These are phyloP conservation scores for Melinopterus prodromus DNA, from an alignment of 2,888 invertebrate genomes.

Conservation along the genomic window DNA sequence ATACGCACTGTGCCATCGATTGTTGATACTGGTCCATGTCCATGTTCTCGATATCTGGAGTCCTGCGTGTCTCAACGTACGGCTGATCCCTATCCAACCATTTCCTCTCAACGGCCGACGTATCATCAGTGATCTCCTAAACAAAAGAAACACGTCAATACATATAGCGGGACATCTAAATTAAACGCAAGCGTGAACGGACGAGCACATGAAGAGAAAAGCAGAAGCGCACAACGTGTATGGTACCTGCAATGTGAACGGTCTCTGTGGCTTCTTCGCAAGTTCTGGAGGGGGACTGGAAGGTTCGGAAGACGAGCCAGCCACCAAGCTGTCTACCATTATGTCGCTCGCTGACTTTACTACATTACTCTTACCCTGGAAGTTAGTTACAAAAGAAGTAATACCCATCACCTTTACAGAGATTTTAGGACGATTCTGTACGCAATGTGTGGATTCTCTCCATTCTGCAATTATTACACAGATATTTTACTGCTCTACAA, in stretches of 20 bases:
- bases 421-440: constrained; percentile 18
- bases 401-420: constrained; percentile 32
- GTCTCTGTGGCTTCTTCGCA: constrained; percentile 64
- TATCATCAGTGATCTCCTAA: constrained; percentile 69
- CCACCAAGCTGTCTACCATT: constrained; percentile 54
- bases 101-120: constrained; percentile 67
- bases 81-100: constrained; percentile 71
- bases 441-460: not conserved
- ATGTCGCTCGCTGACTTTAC: constrained; percentile 56
- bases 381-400: constrained; percentile 51
- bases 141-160: constrained; percentile 5
- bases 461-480: not conserved
- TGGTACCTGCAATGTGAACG: constrained; percentile 68
- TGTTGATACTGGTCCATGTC: constrained; percentile 72
- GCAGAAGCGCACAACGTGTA: constrained; percentile 7
- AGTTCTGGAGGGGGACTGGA: constrained; percentile 50
- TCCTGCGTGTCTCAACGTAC: constrained; percentile 71
- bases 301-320: constrained; percentile 53
- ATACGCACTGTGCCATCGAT: constrained; percentile 80
- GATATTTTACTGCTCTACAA: too few species aligned
- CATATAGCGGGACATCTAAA: not conserved
- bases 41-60: constrained; percentile 81
- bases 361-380: constrained; percentile 62
- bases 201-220: constrained; percentile 5
- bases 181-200: constrained; percentile 8